A percentile compares a stretch with the other conserved stretches of the same genome.
phyloP scores from a whole-genome alignment of 1,140 invertebrate species.

The Protaetia brevitarsis region DNA sequence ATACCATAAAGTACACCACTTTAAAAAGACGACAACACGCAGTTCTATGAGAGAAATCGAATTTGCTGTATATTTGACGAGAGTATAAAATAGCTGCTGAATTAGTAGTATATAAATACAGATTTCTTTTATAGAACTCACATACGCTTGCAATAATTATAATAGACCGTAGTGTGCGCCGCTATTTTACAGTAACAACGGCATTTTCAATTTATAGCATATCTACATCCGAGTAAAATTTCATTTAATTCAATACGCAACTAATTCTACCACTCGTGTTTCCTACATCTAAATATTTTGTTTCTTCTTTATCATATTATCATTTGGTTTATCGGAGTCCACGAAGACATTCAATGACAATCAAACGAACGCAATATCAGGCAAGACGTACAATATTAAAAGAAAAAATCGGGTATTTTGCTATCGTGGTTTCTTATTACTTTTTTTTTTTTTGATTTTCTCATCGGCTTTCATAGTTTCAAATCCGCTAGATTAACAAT shows the following conservation, averaged over 20 bases:
- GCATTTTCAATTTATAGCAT: too few species aligned
- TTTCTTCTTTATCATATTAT: background rate
- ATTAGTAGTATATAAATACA: too few species aligned
- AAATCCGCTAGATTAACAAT: background rate
- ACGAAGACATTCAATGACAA: background rate
- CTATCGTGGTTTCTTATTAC: background rate
- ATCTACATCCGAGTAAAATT: background rate
- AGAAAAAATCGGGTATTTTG: background rate
- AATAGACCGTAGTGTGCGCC: too few species aligned
- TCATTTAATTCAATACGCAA: background rate
- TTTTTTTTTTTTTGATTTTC: background rate
- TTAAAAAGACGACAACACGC: too few species aligned
- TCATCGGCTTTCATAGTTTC: background rate
- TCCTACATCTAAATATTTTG: background rate
- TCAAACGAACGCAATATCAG: background rate
- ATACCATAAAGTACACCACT: background rate
- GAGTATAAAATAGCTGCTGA: too few species aligned
- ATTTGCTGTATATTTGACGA: too few species aligned
- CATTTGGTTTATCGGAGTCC: background rate
- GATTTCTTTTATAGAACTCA: too few species aligned
- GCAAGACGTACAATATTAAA: background rate
- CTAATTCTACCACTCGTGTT: background rate
- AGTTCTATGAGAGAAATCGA: too few species aligned
- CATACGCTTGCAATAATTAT: too few species aligned
- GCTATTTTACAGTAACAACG: too few species aligned